A percentile compares a stretch with the other conserved stretches of the same genome.
Conservation (phyloP, 2,113 vertebrate genomes). For the Aplodontia rufa region DNA sequence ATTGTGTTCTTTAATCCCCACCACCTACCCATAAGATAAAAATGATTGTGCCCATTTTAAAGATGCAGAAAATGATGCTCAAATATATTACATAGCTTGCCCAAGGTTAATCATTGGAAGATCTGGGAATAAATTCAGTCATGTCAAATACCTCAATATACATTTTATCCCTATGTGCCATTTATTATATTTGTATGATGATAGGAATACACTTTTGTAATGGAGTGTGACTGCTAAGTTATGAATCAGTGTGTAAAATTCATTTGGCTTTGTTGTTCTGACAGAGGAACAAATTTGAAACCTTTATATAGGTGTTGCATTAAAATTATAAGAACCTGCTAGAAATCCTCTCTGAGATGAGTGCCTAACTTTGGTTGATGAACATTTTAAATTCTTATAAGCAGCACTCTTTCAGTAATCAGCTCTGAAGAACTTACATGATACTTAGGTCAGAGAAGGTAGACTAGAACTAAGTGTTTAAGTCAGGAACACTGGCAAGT, state of each 20-base stretch:
- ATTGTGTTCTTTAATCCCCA: neutral
- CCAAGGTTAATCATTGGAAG: neutral
- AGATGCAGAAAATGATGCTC: neutral
- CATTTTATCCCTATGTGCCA: neutral
- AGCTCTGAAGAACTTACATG: neutral
- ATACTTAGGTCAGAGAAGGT: neutral
- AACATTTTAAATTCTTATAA: neutral
- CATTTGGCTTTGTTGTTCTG: neutral
- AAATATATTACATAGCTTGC: neutral
- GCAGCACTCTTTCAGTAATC: slow-evolving; percentile 9
- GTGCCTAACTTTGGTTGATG: neutral
- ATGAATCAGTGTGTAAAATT: neutral
- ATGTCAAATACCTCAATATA: neutral
- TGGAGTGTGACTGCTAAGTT: neutral
- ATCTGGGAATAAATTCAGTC: neutral
- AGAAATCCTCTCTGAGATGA: neutral
- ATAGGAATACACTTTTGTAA: neutral
- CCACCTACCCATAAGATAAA: neutral
- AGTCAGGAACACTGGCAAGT: neutral
- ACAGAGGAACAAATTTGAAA: neutral
- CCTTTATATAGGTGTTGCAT: neutral
- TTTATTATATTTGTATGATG: neutral
- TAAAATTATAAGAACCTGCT: neutral
- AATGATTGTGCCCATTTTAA: too few relatives aligned
- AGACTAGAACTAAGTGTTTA: neutral